Evolutionary conservation across 2,888 invertebrate genomes (phyloP).

Genomic region (Deilephila elpenor): DNA sequence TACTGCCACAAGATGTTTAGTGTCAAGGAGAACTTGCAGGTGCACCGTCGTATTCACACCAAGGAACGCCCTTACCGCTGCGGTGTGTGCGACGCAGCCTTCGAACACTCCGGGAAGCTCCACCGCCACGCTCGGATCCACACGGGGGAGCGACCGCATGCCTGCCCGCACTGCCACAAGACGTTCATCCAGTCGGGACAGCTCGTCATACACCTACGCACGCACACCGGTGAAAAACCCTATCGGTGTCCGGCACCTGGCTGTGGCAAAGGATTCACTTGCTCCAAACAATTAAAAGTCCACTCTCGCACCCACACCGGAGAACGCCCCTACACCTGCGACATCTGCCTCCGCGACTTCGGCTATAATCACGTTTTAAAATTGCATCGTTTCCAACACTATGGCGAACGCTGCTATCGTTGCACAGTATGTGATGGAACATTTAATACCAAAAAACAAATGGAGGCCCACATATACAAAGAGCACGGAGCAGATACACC

Average conservation of each 20-base stretch:
- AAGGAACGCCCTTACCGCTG: conserved; percentile 96
- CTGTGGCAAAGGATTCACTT: conserved; percentile 96
- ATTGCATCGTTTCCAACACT: conserved; percentile 95
- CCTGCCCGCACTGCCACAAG: conserved; percentile 93
- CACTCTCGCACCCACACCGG: conserved; percentile 96
- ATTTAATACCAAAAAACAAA: conserved; percentile 94
- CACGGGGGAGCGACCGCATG: conserved; percentile 95
- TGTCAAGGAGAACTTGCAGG: conserved; percentile 96
- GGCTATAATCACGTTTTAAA: conserved; percentile 96
- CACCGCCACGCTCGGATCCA: conserved; percentile 96
- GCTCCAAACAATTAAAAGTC: conserved; percentile 95
- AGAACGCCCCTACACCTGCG: conserved; percentile 95
- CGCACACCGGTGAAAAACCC: conserved; percentile 95
- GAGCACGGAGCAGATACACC: conserved; percentile 83
- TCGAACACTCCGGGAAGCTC: conserved; percentile 95
- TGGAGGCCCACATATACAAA: conserved; percentile 92
- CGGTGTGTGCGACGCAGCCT: conserved; percentile 93
- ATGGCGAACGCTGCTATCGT: conserved; percentile 96
- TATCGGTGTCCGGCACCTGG: conserved; percentile 92
- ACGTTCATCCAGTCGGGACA: conserved; percentile 97
- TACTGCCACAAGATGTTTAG: conserved; percentile 97
- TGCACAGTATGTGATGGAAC: conserved; percentile 96
- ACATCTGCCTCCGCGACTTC: conserved; percentile 95
- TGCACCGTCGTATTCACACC: conserved; percentile 95
- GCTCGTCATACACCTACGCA: conserved; percentile 94